phyloP scores from a whole-genome alignment of 2,888 invertebrate species.

The Melanotus villosus region DNA sequence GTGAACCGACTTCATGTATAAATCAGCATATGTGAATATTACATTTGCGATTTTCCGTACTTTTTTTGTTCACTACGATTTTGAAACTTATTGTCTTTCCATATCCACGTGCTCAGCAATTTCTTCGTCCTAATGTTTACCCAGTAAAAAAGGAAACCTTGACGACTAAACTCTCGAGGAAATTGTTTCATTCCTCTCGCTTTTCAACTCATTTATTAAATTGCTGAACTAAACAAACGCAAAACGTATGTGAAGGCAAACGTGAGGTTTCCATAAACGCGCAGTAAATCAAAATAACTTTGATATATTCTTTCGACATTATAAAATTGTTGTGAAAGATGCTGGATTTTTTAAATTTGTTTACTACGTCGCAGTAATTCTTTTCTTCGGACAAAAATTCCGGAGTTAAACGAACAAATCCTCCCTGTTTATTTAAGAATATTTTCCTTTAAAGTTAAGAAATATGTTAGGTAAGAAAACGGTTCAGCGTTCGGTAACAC shows the following conservation, averaged over 20 bases:
- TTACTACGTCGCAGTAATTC: constrained; percentile 27
- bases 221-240: constrained; percentile 12
- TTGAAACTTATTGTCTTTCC: constrained; percentile 12
- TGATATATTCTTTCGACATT: constrained; percentile 32
- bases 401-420: constrained; percentile 3
- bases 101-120: constrained; percentile 21
- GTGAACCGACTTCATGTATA: constrained; percentile 49
- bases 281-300: constrained; percentile 32
- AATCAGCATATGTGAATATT: constrained; percentile 52
- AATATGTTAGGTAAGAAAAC: constrained; percentile 19
- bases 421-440: constrained; percentile 29
- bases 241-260: constrained; percentile 20
- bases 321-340: constrained; percentile 35
- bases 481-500: too few relatives aligned
- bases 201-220: constrained; percentile 20
- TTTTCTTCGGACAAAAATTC: constrained; percentile 12
- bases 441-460: constrained; percentile 4
- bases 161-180: not conserved
- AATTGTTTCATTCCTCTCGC: constrained; percentile 15
- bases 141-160: constrained; percentile 7
- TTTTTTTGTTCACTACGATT: constrained; percentile 6
- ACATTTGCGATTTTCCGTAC: constrained; percentile 42
- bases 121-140: constrained; percentile 5
- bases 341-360: constrained; percentile 20
- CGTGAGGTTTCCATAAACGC: constrained; percentile 26